phyloP scores from a whole-genome alignment of 1,140 invertebrate genomes.

The Eufriesea mexicana region DNA sequence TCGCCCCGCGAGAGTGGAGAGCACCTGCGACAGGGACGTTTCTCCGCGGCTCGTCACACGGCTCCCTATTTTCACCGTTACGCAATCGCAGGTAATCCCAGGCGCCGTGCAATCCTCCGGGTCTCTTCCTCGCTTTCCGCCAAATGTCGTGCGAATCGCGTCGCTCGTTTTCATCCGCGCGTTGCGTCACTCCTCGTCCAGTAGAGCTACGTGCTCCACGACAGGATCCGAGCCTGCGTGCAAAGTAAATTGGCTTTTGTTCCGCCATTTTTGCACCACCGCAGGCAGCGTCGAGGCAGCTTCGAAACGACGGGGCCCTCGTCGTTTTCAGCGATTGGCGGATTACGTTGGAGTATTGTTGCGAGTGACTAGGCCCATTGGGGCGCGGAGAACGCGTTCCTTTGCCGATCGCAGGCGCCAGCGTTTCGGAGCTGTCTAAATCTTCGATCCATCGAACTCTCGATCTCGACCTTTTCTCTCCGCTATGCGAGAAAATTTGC shows the following conservation, averaged over 20 bases:
- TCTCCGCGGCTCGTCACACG: conserved; percentile 52
- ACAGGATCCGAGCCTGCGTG: neutral
- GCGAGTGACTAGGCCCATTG: neutral
- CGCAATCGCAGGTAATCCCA: conserved; percentile 45
- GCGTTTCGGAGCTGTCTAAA: neutral
- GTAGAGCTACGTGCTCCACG: neutral
- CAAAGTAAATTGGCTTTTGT: conserved; percentile 33
- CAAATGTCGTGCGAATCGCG: conserved; percentile 68
- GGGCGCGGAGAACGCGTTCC: neutral
- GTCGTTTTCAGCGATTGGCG: neutral
- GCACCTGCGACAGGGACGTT: conserved; percentile 53
- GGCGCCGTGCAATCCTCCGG: conserved; percentile 30
- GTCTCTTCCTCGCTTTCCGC: conserved; percentile 57
- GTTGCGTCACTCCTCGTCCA: conserved; percentile 47
- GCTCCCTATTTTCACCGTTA: conserved; percentile 66
- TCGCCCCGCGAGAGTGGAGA: neutral
- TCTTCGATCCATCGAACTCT: too few relatives aligned
- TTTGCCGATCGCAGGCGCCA: too few relatives aligned
- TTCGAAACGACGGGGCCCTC: too few relatives aligned
- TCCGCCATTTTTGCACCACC: neutral
- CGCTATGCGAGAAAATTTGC: too few relatives aligned
- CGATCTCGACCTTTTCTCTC: too few relatives aligned
- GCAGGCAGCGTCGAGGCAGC: too few relatives aligned
- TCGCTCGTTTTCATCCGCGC: conserved; percentile 47
- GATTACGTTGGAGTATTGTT: neutral